Conservation (phyloP, 2,113 vertebrate genomes). For the Pelmatolapia mariae region DNA sequence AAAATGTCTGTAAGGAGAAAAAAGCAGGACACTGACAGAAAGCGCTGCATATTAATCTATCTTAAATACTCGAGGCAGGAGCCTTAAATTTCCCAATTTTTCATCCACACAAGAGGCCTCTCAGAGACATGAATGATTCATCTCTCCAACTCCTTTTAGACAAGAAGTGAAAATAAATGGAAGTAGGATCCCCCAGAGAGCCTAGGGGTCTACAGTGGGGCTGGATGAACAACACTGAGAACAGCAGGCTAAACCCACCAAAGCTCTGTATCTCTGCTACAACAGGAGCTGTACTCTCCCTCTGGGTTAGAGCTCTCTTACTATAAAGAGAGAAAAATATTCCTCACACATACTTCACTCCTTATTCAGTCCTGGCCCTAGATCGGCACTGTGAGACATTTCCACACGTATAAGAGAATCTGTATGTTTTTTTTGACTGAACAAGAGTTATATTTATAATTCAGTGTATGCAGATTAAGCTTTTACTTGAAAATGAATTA, state of each 20-base stretch:
- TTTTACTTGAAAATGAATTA: background rate
- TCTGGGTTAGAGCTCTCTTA: conserved; percentile 12
- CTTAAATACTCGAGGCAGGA: background rate
- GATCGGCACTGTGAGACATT: background rate
- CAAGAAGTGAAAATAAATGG: conserved; percentile 61
- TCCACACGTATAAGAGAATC: background rate
- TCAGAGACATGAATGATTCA: conserved; percentile 54
- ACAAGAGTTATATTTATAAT: background rate
- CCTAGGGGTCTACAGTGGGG: conserved; percentile 12
- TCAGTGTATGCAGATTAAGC: background rate
- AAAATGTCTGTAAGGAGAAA: background rate
- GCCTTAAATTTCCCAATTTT: conserved; percentile 26
- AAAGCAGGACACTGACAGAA: background rate
- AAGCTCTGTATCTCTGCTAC: conserved; percentile 21
- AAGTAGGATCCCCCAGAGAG: conserved; percentile 18
- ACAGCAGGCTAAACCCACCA: conserved; percentile 33
- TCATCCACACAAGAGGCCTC: conserved; percentile 30
- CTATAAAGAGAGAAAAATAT: conserved; percentile 36
- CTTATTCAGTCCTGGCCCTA: background rate
- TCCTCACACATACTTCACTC: conserved; percentile 7
- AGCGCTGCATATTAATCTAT: conserved; percentile 9
- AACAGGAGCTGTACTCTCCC: conserved; percentile 32
- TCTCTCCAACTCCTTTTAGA: conserved; percentile 41
- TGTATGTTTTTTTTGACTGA: background rate
- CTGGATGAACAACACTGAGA: conserved; percentile 44